These are phyloP conservation scores for Criorhina ranunculi DNA, from an alignment of 2,888 invertebrate genomes.

Conservation along the genomic window DNA sequence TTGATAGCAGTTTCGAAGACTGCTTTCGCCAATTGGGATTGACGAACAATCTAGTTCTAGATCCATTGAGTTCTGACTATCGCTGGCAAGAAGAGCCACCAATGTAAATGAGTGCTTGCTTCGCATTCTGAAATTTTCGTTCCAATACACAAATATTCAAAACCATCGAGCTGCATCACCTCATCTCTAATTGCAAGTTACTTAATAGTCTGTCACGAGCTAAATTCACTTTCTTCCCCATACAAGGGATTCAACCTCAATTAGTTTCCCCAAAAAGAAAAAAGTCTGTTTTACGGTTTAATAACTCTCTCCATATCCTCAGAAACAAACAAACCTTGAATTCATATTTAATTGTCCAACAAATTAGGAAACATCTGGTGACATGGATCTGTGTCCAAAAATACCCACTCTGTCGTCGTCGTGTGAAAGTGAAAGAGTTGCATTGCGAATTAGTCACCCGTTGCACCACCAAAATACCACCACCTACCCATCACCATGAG, in stretches of 20 bases:
- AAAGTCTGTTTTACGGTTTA: neutral
- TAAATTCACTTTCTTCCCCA: slow-evolving; percentile 3
- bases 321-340: slow-evolving; percentile 46
- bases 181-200: too few relatives aligned
- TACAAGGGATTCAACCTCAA: slow-evolving; percentile 11
- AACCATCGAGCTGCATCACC: too few relatives aligned
- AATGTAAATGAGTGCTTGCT: too few relatives aligned
- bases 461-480: slow-evolving; percentile 63
- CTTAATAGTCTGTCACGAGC: neutral
- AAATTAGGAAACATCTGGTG: slow-evolving; percentile 70
- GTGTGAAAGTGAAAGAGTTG: slow-evolving; percentile 65
- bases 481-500: slow-evolving; percentile 24
- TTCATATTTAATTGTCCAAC: slow-evolving; percentile 57
- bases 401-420: slow-evolving; percentile 42
- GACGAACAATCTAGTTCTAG: too few relatives aligned
- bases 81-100: too few relatives aligned
- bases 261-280: slow-evolving; percentile 6
- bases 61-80: too few relatives aligned
- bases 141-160: too few relatives aligned
- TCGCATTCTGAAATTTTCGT: too few relatives aligned
- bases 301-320: neutral
- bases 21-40: too few relatives aligned
- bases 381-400: slow-evolving; percentile 47
- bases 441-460: slow-evolving; percentile 68
- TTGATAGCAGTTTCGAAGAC: too few relatives aligned